Conservation (phyloP, 2,113 vertebrate genomes). For the Bombycilla garrulus region DNA sequence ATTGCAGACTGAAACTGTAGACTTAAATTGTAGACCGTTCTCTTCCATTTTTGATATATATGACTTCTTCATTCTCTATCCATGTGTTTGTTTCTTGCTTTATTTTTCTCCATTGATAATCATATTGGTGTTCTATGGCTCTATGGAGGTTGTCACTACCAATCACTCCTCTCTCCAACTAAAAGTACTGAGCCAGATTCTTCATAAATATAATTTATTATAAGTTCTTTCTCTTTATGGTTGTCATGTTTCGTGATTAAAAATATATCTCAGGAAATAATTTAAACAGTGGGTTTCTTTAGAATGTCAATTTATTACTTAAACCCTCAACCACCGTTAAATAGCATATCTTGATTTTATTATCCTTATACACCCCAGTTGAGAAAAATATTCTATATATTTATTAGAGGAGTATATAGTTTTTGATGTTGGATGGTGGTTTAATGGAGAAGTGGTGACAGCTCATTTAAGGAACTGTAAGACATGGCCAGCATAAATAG, state of each 20-base stretch:
- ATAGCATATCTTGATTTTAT: slow-evolving; percentile 1
- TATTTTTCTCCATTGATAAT: neutral
- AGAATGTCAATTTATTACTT: neutral
- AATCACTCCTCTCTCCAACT: neutral
- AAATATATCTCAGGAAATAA: slow-evolving; percentile 21
- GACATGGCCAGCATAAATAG: neutral
- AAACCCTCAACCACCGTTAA: neutral
- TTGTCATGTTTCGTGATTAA: slow-evolving; percentile 30
- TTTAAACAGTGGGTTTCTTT: neutral
- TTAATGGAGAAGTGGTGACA: slow-evolving; percentile 25
- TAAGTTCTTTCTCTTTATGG: neutral
- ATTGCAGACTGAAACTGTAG: neutral
- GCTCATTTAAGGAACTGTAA: neutral
- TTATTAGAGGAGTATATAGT: neutral
- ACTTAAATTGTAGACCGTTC: neutral
- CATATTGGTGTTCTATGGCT: neutral
- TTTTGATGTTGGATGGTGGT: slow-evolving; percentile 21
- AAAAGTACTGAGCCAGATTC: neutral
- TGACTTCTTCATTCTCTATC: neutral
- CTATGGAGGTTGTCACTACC: neutral
- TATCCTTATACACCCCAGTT: neutral
- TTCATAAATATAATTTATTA: slow-evolving; percentile 23
- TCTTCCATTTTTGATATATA: neutral
- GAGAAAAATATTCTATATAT: neutral
- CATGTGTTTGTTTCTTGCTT: neutral